Base-by-base conservation (phyloP, 2,888 invertebrate genomes). In the Watsonalla cultraria region DNA sequence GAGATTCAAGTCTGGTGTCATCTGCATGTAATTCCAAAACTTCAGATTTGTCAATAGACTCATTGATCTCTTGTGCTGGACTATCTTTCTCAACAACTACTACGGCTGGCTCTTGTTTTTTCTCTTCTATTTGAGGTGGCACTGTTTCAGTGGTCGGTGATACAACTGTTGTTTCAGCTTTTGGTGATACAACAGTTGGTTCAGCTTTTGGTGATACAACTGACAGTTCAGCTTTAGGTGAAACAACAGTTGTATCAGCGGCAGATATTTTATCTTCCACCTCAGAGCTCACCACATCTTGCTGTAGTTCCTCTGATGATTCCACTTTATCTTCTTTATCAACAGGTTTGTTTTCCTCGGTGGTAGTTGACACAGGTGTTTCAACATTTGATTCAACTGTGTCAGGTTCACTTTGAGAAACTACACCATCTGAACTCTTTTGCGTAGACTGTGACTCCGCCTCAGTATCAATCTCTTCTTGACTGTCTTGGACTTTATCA, bases 21-120 rank as follows among this genome's bases (percentile, higher is more conserved):
- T 88, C 86, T 47, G 80, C 76, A 64, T 89, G 88, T 57, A 86
- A 60, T 67, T 86, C 86, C 54, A 87, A 65, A 57, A 86, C 72
- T 71, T 87, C 88, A 9, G 84, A 86, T 64, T 85, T 85, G 52
- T 88, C 88, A 52, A 78, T 65, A 50, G 81, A 80, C 46, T 66
- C 62, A 57, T 82, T 82, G 55, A 77, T 72, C 56, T 76, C 66
- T n/a, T 68, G 60, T 51, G 68, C 68, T 54, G 56, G 51, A 54
- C 56, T 53, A 47, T 46, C 53, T 51, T 55, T 51, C 9, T 55
- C 53, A 14, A 45, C 61, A 57, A 54, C 59, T 59, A 55, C 64
- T 52, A 52, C 51, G 55, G 13, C 52, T 56, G 53, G 54, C 52
- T 51, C 59, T 50, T 73, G 51, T 47, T 60, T 65, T 37, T 53